Evolutionary conservation across 1,140 invertebrate genomes (phyloP).

Genomic region (Panagrolaimus sp.): DNA sequence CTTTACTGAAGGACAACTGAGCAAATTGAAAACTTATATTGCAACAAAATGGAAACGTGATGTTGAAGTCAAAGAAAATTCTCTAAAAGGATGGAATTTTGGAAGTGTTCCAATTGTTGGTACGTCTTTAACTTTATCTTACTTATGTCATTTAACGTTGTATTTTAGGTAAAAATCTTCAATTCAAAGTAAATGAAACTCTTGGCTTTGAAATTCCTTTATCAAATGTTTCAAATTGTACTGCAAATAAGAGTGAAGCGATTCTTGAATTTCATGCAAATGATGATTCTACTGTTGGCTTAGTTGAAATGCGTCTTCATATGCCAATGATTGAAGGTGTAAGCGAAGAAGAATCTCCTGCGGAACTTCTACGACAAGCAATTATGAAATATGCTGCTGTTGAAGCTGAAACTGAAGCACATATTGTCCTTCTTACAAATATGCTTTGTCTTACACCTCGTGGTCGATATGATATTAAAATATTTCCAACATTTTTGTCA

Average conservation of each 20-base stretch:
- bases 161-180: conserved; percentile 71
- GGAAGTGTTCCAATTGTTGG: conserved; percentile 86
- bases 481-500: conserved; percentile 93
- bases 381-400: conserved; percentile 95
- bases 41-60: conserved; percentile 71
- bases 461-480: conserved; percentile 98
- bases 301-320: conserved; percentile 96
- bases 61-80: conserved; percentile 72
- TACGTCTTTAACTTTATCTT: conserved; percentile 40
- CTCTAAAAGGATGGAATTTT: conserved; percentile 98
- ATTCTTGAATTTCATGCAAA: conserved; percentile 97
- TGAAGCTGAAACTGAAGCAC: conserved; percentile 92
- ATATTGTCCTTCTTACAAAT: conserved; percentile 91
- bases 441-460: conserved; percentile 95
- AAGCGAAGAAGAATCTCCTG: conserved; percentile 67
- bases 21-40: conserved; percentile 64
- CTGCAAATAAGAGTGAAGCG: conserved; percentile 88
- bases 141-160: neutral
- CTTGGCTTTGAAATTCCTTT: conserved; percentile 91
- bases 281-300: conserved; percentile 89
- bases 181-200: conserved; percentile 77
- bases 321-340: conserved; percentile 76
- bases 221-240: conserved; percentile 89
- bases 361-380: conserved; percentile 76
- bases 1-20: conserved; percentile 82